phyloP scores from a whole-genome alignment of 2,797 vertebrate species.

The Pseudopleuronectes americanus region DNA sequence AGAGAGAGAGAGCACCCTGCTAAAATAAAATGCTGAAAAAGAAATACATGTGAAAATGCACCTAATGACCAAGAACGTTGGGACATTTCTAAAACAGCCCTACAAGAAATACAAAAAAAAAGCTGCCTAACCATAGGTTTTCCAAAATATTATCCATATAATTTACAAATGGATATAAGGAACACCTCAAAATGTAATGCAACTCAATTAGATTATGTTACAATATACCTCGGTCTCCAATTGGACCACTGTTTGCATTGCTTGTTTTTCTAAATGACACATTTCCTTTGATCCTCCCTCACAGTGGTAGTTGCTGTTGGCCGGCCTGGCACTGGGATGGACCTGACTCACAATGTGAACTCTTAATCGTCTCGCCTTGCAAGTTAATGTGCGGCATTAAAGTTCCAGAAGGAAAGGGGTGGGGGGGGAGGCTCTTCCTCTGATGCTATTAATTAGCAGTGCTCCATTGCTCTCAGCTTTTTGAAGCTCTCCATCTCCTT shows the following conservation, averaged over 20 bases:
- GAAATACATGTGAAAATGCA: too few relatives aligned
- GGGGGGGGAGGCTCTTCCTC: constrained; percentile 51
- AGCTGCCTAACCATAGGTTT: too few relatives aligned
- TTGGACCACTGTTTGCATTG: background rate
- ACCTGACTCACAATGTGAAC: constrained; percentile 51
- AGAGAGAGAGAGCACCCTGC: too few relatives aligned
- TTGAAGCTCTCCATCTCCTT: constrained; percentile 78
- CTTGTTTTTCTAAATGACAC: too few relatives aligned
- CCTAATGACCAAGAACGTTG: too few relatives aligned
- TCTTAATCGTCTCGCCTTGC: constrained; percentile 57
- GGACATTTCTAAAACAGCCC: too few relatives aligned
- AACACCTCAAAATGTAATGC: background rate
- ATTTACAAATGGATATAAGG: background rate
- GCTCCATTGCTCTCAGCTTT: constrained; percentile 71
- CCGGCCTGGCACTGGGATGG: constrained; percentile 36
- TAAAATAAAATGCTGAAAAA: too few relatives aligned
- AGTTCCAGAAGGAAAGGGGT: constrained; percentile 56
- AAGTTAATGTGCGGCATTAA: constrained; percentile 69
- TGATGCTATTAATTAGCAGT: constrained; percentile 79
- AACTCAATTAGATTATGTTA: background rate
- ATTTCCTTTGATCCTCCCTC: background rate
- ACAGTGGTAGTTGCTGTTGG: background rate
- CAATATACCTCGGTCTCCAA: background rate
- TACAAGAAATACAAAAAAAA: too few relatives aligned
- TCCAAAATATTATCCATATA: background rate